Evolutionary conservation across 2,888 invertebrate species (phyloP), one percentile per base, ranked within the genome.

Genomic region (Ormia ochracea): DNA sequence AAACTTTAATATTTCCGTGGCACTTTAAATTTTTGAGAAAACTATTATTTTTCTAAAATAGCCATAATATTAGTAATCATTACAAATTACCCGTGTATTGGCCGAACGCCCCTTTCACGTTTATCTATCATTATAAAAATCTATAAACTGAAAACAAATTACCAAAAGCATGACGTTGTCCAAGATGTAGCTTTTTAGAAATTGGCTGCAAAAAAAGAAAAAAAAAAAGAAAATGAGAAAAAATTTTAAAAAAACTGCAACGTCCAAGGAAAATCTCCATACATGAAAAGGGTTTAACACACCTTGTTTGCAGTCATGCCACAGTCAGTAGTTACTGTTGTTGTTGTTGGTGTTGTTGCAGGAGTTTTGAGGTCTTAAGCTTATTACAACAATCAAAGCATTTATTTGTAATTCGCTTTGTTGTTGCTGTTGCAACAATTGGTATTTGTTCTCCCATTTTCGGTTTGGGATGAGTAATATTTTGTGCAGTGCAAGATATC

Each of bases 21-120:
- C 63, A 72, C n/a, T 45, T 56, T 33, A 26, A 26, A 59, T 19
- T 33, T 43, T 65, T 58, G 26, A 61, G 73, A 68, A 73, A 78
- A 78, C 68, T 36, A 68, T 68, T 68, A 61, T 54, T 58, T 73
- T 21, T 17, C 61, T 73, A 61, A 66, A 74, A 68, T 73, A 78
- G 61, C 74, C 52, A 69, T 78, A 78, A 78, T 74, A 52, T 74
- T 63, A 74, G 78, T 78, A 78, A 78, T 74, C 74, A 74, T 69
- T 69, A 69, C 78, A 78, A 78, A 76, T 79, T 75, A 66, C 66
- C 70, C 65, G 54, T 58, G 66, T 61, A 72, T 58, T 66, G 52
- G 69, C 79, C 75, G 54, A 79, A 75, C 70, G 75, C 66, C 75
- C 70, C 43, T 65, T 58, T 26, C 14, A 14, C 70, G 43, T 72